Conservation (phyloP, 2,888 invertebrate species). For the Silvanus unidentatus region DNA sequence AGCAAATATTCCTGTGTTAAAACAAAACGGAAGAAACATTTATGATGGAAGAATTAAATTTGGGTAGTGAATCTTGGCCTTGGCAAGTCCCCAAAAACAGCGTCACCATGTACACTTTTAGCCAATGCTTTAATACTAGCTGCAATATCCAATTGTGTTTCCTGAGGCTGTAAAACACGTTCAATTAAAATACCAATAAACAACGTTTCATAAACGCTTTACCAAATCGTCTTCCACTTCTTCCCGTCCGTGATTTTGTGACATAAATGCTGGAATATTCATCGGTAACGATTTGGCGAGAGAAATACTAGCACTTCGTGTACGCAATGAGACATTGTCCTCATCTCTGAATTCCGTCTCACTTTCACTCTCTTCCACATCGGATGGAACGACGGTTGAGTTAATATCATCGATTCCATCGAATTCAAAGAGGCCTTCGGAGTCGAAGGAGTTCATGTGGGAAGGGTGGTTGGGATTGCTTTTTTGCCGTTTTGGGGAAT, state of each 20-base stretch:
- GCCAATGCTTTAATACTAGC: conserved; percentile 90
- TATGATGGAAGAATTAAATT: conserved; percentile 53
- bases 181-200: background rate
- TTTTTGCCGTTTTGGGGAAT: conserved; percentile 31
- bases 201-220: background rate
- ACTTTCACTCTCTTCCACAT: conserved; percentile 65
- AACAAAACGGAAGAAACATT: background rate
- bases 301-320: conserved; percentile 42
- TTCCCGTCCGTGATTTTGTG: conserved; percentile 36
- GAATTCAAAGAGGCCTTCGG: conserved; percentile 71
- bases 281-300: conserved; percentile 75
- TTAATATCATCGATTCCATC: conserved; percentile 61
- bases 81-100: conserved; percentile 82
- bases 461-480: conserved; percentile 19
- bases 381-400: conserved; percentile 45
- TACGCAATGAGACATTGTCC: conserved; percentile 41
- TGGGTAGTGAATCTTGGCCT: conserved; percentile 78
- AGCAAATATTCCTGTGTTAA: no score
- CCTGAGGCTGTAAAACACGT: conserved; percentile 18
- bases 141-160: conserved; percentile 61
- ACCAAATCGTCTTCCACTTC: conserved; percentile 47
- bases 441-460: conserved; percentile 44
- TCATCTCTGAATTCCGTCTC: conserved; percentile 42
- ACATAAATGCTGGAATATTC: conserved; percentile 60
- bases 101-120: conserved; percentile 81